Conservation (phyloP, 2,113 vertebrate species). For the Ophiodon elongatus region DNA sequence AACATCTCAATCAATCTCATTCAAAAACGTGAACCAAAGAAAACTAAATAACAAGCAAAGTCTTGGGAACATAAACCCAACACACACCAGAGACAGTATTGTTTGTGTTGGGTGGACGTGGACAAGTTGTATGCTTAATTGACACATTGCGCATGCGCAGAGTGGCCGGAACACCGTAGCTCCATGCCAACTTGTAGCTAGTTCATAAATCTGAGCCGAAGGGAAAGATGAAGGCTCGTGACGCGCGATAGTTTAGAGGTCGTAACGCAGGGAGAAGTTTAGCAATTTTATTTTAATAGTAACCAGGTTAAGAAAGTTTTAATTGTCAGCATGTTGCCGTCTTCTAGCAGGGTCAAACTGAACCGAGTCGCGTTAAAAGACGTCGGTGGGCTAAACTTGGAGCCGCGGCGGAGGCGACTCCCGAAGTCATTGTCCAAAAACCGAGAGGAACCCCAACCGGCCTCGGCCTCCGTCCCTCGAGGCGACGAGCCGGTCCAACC, state of each 20-base stretch:
- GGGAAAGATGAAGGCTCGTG: background rate
- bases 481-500: background rate
- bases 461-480: background rate
- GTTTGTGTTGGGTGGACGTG: background rate
- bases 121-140: background rate
- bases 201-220: background rate
- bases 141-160: conserved; percentile 45
- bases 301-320: background rate
- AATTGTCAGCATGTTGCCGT: conserved; percentile 36
- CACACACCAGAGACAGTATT: background rate
- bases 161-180: background rate
- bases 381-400: background rate
- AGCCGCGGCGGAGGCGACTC: conserved; percentile 29
- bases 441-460: background rate
- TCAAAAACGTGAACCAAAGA: too few species aligned
- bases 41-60: background rate
- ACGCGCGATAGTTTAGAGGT: rapidly evolving
- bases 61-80: background rate
- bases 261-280: too few species aligned
- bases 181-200: background rate
- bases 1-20: too few species aligned
- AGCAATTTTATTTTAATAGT: background rate
- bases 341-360: conserved; percentile 44
- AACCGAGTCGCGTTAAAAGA: conserved; percentile 53
- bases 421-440: background rate